Evolutionary conservation across 2,888 invertebrate species (phyloP), one percentile per base, ranked within the genome.

Genomic region (Crossocerus cetratus): DNA sequence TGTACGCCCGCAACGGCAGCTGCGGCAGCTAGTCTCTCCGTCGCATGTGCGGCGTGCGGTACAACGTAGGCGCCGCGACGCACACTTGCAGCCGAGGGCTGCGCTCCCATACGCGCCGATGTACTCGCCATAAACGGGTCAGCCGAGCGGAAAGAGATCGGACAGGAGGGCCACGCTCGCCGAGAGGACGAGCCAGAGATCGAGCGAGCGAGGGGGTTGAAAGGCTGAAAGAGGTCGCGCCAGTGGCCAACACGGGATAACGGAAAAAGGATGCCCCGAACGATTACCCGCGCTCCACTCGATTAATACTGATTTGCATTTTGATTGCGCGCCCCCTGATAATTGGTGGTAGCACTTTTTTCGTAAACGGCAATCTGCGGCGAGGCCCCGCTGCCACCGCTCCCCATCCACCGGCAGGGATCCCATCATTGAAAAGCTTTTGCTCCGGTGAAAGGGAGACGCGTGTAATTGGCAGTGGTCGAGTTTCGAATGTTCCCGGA

Each of bases 221-320:
- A 22, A 20, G 2, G 16, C 3, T 3, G 32, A 23, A 43, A 44
- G 32, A 45, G 20, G 14, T 60, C 8, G 42, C 44, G 45, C 43
- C 43, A 2, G n/a, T 13, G 18, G 21, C 13, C 49, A 49, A 49
- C 49, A 49, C 13, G 18, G 56, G 61, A 65, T 43, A 32, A 60
- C 56, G 54, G 20, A 74, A 77, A 77, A 70, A 77, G 67, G 54
- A 56, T 22, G 56, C 66, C 32, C 56, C 68, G 61, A 74, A 23
- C 77, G 80, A 80, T 77, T 76, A 77, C 73, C 63, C 63, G 60
- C 62, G 63, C 66, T 65, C 60, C 65, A 72, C 78, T 80, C 78
- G 79, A 85, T 84, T 83, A 81, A 81, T 74, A 73, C 67, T 75
- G 74, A 84, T 84, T 85, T 84, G 73, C 83, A 84, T 84, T 81